Conservation (phyloP, 2,113 vertebrate genomes). For the Amia ocellicauda region DNA sequence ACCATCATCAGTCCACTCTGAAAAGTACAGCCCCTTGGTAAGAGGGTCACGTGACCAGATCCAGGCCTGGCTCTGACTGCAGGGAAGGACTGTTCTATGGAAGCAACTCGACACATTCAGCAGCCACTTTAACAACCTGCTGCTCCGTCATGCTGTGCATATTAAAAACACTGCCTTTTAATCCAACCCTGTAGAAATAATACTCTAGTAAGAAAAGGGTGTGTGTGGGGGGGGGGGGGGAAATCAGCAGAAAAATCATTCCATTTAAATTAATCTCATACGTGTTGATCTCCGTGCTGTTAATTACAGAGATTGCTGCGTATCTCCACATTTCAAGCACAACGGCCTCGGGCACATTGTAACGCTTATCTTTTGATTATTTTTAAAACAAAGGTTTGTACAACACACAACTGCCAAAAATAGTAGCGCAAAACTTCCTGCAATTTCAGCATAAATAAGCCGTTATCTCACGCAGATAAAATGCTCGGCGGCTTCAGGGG, state of each 20-base stretch:
- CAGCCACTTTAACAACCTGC: conserved; percentile 9
- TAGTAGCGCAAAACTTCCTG: no score
- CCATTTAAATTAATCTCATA: conserved; percentile 37
- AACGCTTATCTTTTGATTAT: conserved; percentile 25
- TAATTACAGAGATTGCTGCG: conserved; percentile 34
- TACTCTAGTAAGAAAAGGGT: background rate
- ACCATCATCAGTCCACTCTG: conserved; percentile 60
- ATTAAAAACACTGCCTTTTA: conserved; percentile 2
- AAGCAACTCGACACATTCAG: conserved; percentile 10
- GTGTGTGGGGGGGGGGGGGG: conserved; percentile 26
- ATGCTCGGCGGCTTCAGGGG: no score
- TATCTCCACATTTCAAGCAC: conserved; percentile 49
- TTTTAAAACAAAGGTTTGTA: no score
- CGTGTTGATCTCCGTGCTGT: conserved; percentile 36
- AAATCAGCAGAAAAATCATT: conserved; percentile 37
- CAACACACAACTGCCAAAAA: no score
- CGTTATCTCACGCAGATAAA: no score
- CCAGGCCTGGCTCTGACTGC: conserved; percentile 13
- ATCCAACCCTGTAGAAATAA: conserved; percentile 1
- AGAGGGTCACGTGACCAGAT: conserved; percentile 18
- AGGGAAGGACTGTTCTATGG: conserved; percentile 16
- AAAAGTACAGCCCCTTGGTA: conserved; percentile 37
- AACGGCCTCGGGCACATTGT: conserved; percentile 54
- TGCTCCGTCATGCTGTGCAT: conserved; percentile 5
- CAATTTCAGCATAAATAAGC: no score